Percentiles rank a stretch among this genome's conserved stretches.
Evolutionary conservation across 1,140 invertebrate genomes (phyloP).

Genomic region (Phthorimaea operculella): DNA sequence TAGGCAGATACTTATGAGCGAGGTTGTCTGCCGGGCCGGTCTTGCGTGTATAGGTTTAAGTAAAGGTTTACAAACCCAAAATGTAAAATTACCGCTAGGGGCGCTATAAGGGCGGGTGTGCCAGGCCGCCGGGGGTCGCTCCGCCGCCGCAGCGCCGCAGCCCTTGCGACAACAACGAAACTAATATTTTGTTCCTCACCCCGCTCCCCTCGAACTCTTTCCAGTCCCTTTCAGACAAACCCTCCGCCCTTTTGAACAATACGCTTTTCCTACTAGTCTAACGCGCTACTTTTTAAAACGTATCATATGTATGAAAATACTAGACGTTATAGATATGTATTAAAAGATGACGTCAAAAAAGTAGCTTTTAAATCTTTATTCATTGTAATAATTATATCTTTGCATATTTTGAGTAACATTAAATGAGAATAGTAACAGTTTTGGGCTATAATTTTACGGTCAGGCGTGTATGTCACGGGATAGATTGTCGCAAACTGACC

Average conservation of each 20-base stretch:
- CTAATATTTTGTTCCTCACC: conserved; percentile 68
- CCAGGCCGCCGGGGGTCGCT: conserved; percentile 57
- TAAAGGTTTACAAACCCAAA: conserved; percentile 68
- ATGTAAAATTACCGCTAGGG: conserved; percentile 66
- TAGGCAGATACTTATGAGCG: not conserved
- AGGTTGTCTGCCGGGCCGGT: not conserved
- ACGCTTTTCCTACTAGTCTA: too few relatives aligned
- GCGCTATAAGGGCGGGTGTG: conserved; percentile 62
- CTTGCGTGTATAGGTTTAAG: conserved; percentile 52
- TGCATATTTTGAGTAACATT: too few relatives aligned
- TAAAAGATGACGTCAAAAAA: too few relatives aligned
- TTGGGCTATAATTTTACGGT: too few relatives aligned
- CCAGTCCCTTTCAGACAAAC: conserved; percentile 44
- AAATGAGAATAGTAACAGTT: too few relatives aligned
- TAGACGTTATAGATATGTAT: too few relatives aligned
- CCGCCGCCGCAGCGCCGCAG: conserved; percentile 62
- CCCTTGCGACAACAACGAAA: conserved; percentile 70
- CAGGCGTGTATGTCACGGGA: too few relatives aligned
- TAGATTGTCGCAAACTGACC: too few relatives aligned
- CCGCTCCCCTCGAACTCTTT: conserved; percentile 29
- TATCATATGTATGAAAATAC: too few relatives aligned
- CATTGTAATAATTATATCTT: too few relatives aligned
- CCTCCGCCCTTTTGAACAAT: conserved; percentile 36
- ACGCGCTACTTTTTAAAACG: too few relatives aligned
- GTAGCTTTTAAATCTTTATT: too few relatives aligned